phyloP scores from a whole-genome alignment of 2,113 vertebrate genomes.

The Plotosus lineatus region DNA sequence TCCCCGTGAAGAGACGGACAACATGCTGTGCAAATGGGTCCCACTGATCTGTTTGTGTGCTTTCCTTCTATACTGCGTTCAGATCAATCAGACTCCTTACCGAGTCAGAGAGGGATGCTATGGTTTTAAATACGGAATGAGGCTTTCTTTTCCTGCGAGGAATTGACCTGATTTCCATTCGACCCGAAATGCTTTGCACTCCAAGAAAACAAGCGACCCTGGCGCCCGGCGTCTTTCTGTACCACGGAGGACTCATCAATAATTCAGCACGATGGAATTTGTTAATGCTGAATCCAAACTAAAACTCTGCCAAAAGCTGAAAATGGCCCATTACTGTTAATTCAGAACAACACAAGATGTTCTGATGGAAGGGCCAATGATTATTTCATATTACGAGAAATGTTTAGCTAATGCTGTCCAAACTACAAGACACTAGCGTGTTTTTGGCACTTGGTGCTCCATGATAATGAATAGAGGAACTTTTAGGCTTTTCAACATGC shows the following conservation, averaged over 20 bases:
- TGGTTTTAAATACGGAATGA: slow-evolving; percentile 29
- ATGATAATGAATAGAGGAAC: neutral
- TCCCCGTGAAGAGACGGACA: slow-evolving; percentile 39
- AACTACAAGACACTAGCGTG: slow-evolving; percentile 4
- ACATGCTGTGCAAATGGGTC: slow-evolving; percentile 6
- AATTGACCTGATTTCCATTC: slow-evolving; percentile 54
- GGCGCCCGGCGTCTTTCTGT: slow-evolving; percentile 6
- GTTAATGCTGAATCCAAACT: slow-evolving; percentile 22
- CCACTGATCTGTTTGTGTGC: slow-evolving; percentile 36
- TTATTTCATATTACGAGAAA: slow-evolving; percentile 26
- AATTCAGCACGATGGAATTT: slow-evolving; percentile 29
- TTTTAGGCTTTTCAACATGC: neutral
- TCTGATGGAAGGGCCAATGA: slow-evolving; percentile 1
- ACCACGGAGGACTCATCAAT: neutral
- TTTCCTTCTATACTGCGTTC: slow-evolving; percentile 10
- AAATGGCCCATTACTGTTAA: slow-evolving; percentile 7
- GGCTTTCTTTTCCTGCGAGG: slow-evolving; percentile 27
- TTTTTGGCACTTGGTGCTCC: slow-evolving; percentile 13
- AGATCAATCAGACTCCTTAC: slow-evolving; percentile 17
- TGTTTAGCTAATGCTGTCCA: slow-evolving; percentile 21
- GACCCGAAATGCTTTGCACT: slow-evolving; percentile 33
- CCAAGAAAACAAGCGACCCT: slow-evolving; percentile 31
- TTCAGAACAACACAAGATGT: slow-evolving; percentile 28
- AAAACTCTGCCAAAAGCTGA: slow-evolving; percentile 21
- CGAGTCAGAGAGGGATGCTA: slow-evolving; percentile 20